Conservation (phyloP, 2,113 vertebrate genomes). For the Corapipo altera region DNA sequence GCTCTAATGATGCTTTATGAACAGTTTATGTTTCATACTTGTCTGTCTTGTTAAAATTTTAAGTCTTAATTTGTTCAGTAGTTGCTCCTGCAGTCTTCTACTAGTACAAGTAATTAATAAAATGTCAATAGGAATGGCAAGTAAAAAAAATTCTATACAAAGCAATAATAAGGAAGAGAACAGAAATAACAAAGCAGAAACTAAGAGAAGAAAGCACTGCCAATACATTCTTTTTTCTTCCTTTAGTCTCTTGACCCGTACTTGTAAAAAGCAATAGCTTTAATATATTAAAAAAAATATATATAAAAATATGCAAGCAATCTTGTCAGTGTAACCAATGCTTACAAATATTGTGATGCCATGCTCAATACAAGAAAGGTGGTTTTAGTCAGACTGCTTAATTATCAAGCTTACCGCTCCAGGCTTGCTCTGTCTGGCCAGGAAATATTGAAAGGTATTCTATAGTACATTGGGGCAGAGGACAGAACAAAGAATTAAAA, state of each 20-base stretch:
- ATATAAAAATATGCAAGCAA: not conserved
- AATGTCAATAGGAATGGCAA: not conserved
- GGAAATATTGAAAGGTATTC: conserved; percentile 98
- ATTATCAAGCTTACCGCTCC: conserved; percentile 91
- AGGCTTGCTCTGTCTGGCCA: conserved; percentile 96
- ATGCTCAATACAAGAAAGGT: conserved; percentile 66
- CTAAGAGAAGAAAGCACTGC: conserved; percentile 36
- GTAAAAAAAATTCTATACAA: not conserved
- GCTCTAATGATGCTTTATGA: not conserved
- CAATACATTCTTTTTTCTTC: not conserved
- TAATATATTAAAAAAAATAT: not conserved
- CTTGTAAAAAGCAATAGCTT: not conserved
- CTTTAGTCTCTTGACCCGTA: conserved; percentile 29
- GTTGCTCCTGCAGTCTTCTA: not conserved
- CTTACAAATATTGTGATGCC: conserved; percentile 58
- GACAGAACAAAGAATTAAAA: conserved; percentile 78
- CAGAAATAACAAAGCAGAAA: conserved; percentile 16
- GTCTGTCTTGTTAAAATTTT: not conserved
- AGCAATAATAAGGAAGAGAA: conserved; percentile 32
- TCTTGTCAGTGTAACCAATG: conserved; percentile 70
- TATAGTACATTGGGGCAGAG: conserved; percentile 86
- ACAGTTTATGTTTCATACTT: not conserved
- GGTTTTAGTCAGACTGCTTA: conserved; percentile 61
- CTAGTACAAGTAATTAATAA: not conserved
- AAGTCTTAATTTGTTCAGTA: not conserved